Percentiles rank a stretch among this genome's conserved stretches.
phyloP scores from a whole-genome alignment of 2,113 vertebrate genomes.

The Cygnus atratus region DNA sequence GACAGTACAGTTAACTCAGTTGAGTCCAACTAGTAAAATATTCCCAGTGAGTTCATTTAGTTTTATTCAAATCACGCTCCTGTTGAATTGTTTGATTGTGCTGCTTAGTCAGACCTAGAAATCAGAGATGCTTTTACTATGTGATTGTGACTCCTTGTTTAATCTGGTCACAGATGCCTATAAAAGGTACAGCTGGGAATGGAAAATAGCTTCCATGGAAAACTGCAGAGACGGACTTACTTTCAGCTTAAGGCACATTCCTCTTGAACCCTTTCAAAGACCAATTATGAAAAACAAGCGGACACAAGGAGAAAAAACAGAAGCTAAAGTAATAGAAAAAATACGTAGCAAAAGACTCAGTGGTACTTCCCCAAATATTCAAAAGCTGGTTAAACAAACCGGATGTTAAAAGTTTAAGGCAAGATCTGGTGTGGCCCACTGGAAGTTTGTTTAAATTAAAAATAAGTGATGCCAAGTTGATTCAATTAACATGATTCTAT shows the following conservation, averaged over 20 bases:
- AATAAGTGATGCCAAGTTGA: background rate
- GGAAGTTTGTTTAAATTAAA: background rate
- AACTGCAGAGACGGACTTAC: background rate
- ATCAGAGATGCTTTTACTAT: background rate
- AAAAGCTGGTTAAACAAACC: background rate
- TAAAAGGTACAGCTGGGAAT: background rate
- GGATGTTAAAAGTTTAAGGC: background rate
- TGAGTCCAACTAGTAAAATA: background rate
- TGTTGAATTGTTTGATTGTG: background rate
- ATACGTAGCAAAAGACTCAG: background rate
- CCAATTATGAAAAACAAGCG: background rate
- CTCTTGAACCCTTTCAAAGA: background rate
- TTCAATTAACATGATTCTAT: background rate
- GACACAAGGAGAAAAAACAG: background rate
- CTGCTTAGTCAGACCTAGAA: background rate
- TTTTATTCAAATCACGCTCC: background rate
- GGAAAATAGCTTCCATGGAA: background rate
- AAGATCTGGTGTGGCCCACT: too few species aligned
- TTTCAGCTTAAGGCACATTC: background rate
- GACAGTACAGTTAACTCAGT: background rate
- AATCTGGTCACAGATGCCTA: background rate
- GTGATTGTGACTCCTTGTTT: background rate
- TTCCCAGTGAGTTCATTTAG: background rate
- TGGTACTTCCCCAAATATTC: background rate
- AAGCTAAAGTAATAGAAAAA: background rate